Evolutionary conservation across 2,113 vertebrate species (phyloP), one percentile per base, ranked within the genome.

Genomic region (Falco punctatus): DNA sequence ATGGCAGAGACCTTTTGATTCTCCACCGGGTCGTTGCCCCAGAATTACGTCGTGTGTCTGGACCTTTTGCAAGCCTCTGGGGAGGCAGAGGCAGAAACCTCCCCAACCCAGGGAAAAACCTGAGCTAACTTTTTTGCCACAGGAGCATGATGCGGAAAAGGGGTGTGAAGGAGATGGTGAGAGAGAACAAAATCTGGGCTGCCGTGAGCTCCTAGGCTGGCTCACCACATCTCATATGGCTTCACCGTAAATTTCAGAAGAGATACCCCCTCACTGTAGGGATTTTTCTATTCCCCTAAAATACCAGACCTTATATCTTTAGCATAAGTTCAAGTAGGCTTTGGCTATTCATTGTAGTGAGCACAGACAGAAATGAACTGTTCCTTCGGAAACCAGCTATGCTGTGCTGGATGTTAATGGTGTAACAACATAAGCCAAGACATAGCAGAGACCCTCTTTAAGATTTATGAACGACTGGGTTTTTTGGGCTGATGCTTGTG

Each of bases 91-190:
- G 21, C 48, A 71, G 57, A 85, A 92, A 88, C 2, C 59, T 86
- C 81, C 64, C 9, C 54, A 69, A 54, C 0, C 3, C 22, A 78
- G 44, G 59, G 66, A 83, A 90, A 59, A 26, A 54, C 3, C 21
- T 62, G 51, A 90, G 44, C 20, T 93, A 28, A 27, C 4, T 5
- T 42, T 75, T 80, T 49, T 62, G 9, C n/a, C 32, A 22, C 0
- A 7, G 52, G 27, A 81, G 2, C 0, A 0, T 2, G 2, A 18
- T 75, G 57, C 1, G 15, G 42, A 40, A 66, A 61, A 86, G 3
- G 33, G 16, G 3, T 35, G 20, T 16, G 32, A 72, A 58, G 44
- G 8, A 52, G 14, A 15, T 44, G 18, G 20, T 21, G 27, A 12
- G 30, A 49, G 27, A 30, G 16, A 86, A 16, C 6, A 90, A 54